A percentile compares a stretch with the other conserved stretches of the same genome.
These are phyloP conservation scores for Trinorchestia longiramus DNA, from an alignment of 1,140 invertebrate species.

Conservation along the genomic window DNA sequence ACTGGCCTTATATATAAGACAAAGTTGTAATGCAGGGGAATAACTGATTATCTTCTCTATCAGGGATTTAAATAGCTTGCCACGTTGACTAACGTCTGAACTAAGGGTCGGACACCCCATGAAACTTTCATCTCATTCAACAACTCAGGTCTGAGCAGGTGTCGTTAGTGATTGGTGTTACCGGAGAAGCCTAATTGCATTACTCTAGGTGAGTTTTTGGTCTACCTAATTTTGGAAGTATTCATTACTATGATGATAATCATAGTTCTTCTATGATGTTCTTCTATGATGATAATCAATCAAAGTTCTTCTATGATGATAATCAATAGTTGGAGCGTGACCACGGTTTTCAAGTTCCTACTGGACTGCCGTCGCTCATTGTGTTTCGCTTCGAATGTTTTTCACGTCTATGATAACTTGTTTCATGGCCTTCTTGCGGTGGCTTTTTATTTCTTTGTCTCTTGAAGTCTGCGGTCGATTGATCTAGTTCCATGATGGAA, in stretches of 20 bases:
- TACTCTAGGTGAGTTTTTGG: not conserved
- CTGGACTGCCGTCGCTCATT: not conserved
- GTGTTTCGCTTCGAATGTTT: not conserved
- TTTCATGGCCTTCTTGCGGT: not conserved
- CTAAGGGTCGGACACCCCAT: not conserved
- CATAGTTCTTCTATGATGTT: not conserved
- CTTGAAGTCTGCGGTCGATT: not conserved
- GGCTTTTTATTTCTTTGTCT: not conserved
- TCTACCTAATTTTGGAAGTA: not conserved
- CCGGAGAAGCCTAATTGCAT: not conserved
- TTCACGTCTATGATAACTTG: not conserved
- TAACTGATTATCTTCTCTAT: not conserved
- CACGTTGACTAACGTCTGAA: not conserved
- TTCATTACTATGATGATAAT: not conserved
- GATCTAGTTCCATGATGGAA: not conserved
- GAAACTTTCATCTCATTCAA: not conserved
- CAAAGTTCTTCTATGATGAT: not conserved
- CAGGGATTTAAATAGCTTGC: not conserved
- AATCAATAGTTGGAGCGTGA: not conserved
- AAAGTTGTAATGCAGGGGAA: not conserved
- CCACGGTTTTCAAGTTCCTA: not conserved
- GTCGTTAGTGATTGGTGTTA: not conserved
- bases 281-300: not conserved
- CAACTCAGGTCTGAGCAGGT: not conserved
- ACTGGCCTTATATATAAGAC: not conserved